phyloP scores from a whole-genome alignment of 1,140 invertebrate species.

The Zaprionus vittiger region DNA sequence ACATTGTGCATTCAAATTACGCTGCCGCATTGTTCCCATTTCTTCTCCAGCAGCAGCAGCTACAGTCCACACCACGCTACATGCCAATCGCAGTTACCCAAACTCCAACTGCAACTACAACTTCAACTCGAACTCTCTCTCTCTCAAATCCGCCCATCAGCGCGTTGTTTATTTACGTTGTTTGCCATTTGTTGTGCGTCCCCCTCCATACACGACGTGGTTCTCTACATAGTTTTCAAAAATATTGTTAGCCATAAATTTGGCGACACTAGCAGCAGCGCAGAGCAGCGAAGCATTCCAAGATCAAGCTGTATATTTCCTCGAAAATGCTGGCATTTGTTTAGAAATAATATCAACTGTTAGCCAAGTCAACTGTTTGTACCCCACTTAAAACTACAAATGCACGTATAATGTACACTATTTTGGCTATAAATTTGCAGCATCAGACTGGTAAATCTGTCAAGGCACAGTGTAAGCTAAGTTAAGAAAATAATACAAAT shows the following conservation, averaged over 20 bases:
- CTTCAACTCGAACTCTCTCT: background rate
- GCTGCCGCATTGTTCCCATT: constrained; percentile 52
- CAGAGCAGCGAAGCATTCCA: constrained; percentile 33
- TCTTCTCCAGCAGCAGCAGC: constrained; percentile 35
- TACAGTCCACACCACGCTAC: background rate
- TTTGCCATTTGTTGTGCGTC: constrained; percentile 68
- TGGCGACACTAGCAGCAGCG: constrained; percentile 55
- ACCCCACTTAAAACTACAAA: background rate
- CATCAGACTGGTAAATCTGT: background rate
- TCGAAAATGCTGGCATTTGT: constrained; percentile 69
- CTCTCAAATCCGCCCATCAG: constrained; percentile 13
- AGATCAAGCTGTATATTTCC: constrained; percentile 52
- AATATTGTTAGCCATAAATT: constrained; percentile 80
- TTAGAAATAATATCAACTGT: constrained; percentile 68
- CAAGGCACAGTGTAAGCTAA: background rate
- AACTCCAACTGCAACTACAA: background rate
- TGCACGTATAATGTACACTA: background rate
- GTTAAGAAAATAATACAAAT: background rate
- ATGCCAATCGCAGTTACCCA: constrained; percentile 1
- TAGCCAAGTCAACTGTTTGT: constrained; percentile 37
- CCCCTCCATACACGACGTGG: constrained; percentile 1
- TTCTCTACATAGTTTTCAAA: constrained; percentile 57
- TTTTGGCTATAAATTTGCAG: constrained; percentile 1
- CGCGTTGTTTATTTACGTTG: constrained; percentile 76
- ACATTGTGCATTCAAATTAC: constrained; percentile 79